phyloP scores from a whole-genome alignment of 2,888 invertebrate genomes.

The Drosophila pegasa region DNA sequence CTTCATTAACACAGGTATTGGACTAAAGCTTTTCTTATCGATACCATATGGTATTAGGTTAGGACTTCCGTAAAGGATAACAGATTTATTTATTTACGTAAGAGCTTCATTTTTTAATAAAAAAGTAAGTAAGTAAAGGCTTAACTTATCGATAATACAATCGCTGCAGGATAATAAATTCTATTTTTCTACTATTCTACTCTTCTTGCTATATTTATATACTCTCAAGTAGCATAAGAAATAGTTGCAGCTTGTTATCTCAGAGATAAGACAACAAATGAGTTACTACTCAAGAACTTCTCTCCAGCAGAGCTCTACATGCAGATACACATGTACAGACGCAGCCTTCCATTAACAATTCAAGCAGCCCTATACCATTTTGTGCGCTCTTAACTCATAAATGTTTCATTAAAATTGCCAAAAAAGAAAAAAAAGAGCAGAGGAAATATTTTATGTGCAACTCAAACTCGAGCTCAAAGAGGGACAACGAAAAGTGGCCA shows the following conservation, averaged over 20 bases:
- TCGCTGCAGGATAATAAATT: background rate
- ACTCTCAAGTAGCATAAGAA: background rate
- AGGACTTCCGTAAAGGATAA: too few species aligned
- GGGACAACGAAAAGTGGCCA: conserved; percentile 36
- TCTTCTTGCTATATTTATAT: too few species aligned
- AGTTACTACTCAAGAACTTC: background rate
- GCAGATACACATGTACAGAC: background rate
- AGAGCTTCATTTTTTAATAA: too few species aligned
- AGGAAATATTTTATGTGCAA: conserved; percentile 50
- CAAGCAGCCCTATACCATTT: background rate
- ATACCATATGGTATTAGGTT: too few species aligned
- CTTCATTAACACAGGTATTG: too few species aligned
- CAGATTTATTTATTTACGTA: too few species aligned
- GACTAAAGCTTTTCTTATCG: too few species aligned
- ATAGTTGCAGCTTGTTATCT: background rate
- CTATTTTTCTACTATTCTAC: too few species aligned
- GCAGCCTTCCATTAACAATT: conserved; percentile 20
- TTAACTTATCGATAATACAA: background rate
- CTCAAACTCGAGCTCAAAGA: conserved; percentile 48
- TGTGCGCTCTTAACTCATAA: conserved; percentile 39
- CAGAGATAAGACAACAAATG: background rate
- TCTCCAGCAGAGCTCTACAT: background rate
- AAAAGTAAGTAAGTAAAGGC: too few species aligned
- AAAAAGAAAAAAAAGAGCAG: background rate
- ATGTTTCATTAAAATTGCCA: conserved; percentile 59